phyloP scores from a whole-genome alignment of 1,140 invertebrate genomes.

The Leptonema lineaticorne region DNA sequence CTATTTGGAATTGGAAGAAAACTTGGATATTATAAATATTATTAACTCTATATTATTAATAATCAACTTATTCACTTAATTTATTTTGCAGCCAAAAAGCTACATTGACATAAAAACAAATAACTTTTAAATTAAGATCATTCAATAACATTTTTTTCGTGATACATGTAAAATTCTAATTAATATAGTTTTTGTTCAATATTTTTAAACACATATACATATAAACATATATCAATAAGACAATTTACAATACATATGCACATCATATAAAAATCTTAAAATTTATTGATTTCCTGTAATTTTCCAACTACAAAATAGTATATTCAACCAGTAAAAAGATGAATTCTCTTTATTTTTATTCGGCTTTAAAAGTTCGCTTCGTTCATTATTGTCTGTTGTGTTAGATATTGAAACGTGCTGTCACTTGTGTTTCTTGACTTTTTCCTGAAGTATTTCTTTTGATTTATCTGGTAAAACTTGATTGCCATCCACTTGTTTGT shows the following conservation, averaged over 20 bases:
- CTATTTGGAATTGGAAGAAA: no score
- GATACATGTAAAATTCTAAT: background rate
- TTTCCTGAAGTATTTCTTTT: slow-evolving; percentile 5
- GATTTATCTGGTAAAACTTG: background rate
- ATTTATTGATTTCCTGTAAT: background rate
- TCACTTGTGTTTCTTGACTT: slow-evolving; percentile 21
- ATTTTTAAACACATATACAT: background rate
- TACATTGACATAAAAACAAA: no score
- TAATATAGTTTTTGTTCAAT: background rate
- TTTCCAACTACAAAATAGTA: slow-evolving; percentile 27
- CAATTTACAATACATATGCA: no score
- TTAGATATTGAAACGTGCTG: background rate
- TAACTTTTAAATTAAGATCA: no score
- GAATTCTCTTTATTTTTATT: background rate
- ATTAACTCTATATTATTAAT: no score
- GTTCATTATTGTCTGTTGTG: background rate
- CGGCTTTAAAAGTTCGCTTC: background rate
- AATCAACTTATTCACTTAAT: no score
- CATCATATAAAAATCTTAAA: background rate
- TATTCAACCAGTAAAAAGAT: slow-evolving; percentile 19
- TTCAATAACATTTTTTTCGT: no score
- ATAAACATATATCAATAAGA: no score
- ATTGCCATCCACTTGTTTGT: slow-evolving; percentile 10
- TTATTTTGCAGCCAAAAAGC: no score
- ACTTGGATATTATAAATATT: no score